phyloP scores from a whole-genome alignment of 1,140 invertebrate genomes.

The Brachionus plicatilis region DNA sequence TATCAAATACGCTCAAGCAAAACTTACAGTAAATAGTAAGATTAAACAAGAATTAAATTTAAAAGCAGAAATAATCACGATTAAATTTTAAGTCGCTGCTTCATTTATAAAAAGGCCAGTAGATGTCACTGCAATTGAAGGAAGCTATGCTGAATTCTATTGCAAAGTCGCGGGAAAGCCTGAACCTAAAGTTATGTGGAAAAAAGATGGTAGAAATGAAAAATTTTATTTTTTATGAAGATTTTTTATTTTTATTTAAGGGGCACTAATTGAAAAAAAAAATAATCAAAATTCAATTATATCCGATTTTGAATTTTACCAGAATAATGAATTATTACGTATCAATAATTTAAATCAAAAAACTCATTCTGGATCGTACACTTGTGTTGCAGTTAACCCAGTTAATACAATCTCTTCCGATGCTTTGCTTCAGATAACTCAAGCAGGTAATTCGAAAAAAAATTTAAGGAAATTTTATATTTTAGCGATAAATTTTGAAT shows the following conservation, averaged over 20 bases:
- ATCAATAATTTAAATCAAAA: neutral
- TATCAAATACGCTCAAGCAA: slow-evolving; percentile 29
- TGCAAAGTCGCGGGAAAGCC: slow-evolving; percentile 15
- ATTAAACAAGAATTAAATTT: neutral
- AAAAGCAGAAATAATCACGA: neutral
- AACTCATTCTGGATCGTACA: neutral
- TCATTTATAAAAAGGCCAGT: slow-evolving; percentile 19
- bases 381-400: slow-evolving; percentile 7
- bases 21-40: slow-evolving; percentile 10
- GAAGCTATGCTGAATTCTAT: slow-evolving; percentile 2
- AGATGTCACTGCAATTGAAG: neutral
- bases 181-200: slow-evolving; percentile 18
- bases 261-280: neutral
- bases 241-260: neutral
- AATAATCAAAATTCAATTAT: neutral
- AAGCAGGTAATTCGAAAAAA: neutral
- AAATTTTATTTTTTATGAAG: neutral
- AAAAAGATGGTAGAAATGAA: slow-evolving; percentile 10
- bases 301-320: neutral
- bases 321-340: slow-evolving; percentile 26
- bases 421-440: neutral
- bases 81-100: neutral
- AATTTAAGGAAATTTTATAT: too few relatives aligned
- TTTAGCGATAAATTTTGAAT: too few relatives aligned
- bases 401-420: neutral